Base-by-base conservation (phyloP, 2,797 vertebrate genomes). In the Chromobotia macracanthus region DNA sequence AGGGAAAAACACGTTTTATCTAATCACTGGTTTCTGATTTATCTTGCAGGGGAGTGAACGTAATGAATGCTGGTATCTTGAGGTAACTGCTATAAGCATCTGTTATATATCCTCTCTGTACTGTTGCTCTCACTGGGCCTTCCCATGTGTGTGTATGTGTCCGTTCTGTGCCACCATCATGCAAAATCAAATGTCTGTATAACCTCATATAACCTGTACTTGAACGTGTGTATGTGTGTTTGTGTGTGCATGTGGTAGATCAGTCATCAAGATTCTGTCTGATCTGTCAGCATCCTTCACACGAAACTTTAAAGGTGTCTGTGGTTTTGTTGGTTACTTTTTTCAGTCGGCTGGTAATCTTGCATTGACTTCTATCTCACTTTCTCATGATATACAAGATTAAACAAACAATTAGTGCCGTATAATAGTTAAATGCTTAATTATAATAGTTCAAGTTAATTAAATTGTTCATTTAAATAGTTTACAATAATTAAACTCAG, bases 51-150 rank as follows among this genome's bases (percentile, higher is more conserved):
- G 58, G 48, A 56, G 58, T 48, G n/a, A 65, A 87, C 90, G 81
- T 87, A 87, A 90, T 94, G 89, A 92, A 89, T 86, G 92, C 91
- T 95, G 95, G 95, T 94, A 93, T 93, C 84, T 91, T 25, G 95
- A 95, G 95, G 95, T 96, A 88, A 87, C 74, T 35, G 13, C 55
- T 44, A 9, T 41, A 41, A 41, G 51, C 51, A 19, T 74, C 65
- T 72, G 23, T 64, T 55, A 8, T 64, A 31, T 48, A 56, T 72
- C 21, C 18, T 75, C 41, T 51, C 12, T 55, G 38, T 86, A 84
- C 68, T 28, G 28, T 28, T 28, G 2, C 23, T 75, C 72, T 75
- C 28, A 41, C 70, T 55, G 35, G 38, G 50, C 50, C 15, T 69
- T 77, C 2, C 18, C 44, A 28, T 61, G 23, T 61, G 60, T 79